These are phyloP conservation scores for Eleginops maclovinus DNA, from an alignment of 2,113 vertebrate species.

Conservation along the genomic window DNA sequence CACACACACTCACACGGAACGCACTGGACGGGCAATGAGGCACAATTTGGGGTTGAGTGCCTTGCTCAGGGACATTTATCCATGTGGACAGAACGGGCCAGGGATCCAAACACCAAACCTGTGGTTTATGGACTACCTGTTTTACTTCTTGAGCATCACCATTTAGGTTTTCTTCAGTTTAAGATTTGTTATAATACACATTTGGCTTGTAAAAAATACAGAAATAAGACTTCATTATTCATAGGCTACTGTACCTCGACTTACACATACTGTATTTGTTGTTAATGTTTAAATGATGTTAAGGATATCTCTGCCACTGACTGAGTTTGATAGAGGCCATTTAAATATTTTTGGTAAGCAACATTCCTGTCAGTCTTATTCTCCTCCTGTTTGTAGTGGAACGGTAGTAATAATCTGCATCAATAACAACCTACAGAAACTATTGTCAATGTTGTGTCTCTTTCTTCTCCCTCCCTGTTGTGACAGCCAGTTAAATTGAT, in stretches of 20 bases:
- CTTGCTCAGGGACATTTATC: slow-evolving; percentile 1
- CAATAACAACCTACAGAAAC: slow-evolving; percentile 76
- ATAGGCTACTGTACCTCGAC: background rate
- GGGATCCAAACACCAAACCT: background rate
- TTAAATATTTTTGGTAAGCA: background rate
- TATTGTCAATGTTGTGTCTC: slow-evolving; percentile 43
- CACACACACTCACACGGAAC: background rate
- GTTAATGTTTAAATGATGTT: background rate
- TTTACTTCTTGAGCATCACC: background rate
- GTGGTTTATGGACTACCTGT: background rate
- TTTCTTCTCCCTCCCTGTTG: slow-evolving; percentile 73
- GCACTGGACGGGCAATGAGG: background rate
- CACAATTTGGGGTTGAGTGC: slow-evolving; percentile 2
- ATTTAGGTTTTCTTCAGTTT: background rate
- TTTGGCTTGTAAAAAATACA: background rate
- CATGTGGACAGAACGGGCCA: background rate
- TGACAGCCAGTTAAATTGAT: slow-evolving; percentile 90
- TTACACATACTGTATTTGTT: background rate
- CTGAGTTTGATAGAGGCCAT: background rate
- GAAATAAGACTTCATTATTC: background rate
- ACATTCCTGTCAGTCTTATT: background rate
- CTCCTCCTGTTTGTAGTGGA: background rate
- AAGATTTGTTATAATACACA: background rate
- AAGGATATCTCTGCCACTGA: background rate
- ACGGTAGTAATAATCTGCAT: slow-evolving; percentile 50